A percentile compares a stretch with the other conserved stretches of the same genome.
phyloP scores from a whole-genome alignment of 1,140 invertebrate genomes.

The Stenopsyche tienmushanensis region DNA sequence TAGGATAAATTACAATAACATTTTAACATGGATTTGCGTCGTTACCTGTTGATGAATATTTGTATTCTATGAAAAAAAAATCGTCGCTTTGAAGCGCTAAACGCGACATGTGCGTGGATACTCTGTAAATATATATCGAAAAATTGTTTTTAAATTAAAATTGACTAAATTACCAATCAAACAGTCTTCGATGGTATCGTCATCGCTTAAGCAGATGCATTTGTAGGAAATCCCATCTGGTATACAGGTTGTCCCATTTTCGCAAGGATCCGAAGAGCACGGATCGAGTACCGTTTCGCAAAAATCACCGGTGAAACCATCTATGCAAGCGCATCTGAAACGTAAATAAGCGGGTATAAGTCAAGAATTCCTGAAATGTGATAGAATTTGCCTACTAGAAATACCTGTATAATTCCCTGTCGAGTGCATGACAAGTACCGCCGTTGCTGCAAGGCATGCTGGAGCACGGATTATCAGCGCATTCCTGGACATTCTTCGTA shows the following conservation, averaged over 20 bases:
- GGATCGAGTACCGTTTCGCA: constrained; percentile 54
- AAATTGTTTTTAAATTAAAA: no score
- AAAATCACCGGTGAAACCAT: constrained; percentile 37
- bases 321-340: constrained; percentile 35
- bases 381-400: not conserved
- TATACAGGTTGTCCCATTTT: constrained; percentile 65
- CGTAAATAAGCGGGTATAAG: not conserved
- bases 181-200: constrained; percentile 30
- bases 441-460: constrained; percentile 77
- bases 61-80: no score
- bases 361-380: no score
- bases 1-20: no score
- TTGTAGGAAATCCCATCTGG: constrained; percentile 41
- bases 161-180: constrained; percentile 33
- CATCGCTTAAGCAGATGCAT: constrained; percentile 27
- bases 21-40: no score
- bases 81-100: no score
- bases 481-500: constrained; percentile 63
- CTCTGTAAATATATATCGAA: no score
- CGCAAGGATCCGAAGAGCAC: constrained; percentile 68
- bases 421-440: constrained; percentile 73
- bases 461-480: constrained; percentile 74
- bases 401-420: constrained; percentile 49
- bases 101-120: no score
- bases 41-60: no score